phyloP scores from a whole-genome alignment of 37 sponge, comb jelly and placozoan genomes.

The Hexactinellida sp. region DNA sequence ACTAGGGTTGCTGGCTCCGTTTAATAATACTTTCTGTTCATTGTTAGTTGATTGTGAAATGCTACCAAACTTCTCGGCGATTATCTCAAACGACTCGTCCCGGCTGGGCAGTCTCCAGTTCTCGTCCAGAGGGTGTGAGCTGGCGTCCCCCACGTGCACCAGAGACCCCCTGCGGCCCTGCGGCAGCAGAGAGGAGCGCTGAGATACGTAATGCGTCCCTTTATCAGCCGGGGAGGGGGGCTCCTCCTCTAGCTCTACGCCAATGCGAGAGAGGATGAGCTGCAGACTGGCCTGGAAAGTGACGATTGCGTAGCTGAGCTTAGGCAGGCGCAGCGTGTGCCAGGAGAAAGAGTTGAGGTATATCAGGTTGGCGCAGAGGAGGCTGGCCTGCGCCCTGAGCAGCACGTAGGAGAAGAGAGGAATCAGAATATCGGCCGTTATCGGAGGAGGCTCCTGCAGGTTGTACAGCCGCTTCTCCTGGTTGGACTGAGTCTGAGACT shows the following conservation, averaged over 20 bases:
- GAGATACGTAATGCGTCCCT: background rate
- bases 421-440: background rate
- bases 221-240: background rate
- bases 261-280: background rate
- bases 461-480: background rate
- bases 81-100: background rate
- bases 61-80: background rate
- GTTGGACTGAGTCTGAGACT: background rate
- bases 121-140: background rate
- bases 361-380: background rate
- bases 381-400: background rate
- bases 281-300: background rate
- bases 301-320: constrained; percentile 1
- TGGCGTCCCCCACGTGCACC: background rate
- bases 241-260: background rate
- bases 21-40: background rate
- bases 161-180: background rate
- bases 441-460: background rate
- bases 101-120: background rate
- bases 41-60: background rate
- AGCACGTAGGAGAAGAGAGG: background rate
- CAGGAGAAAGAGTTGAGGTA: background rate
- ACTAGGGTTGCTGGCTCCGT: background rate
- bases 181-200: background rate
- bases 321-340: background rate